Conservation (phyloP, 53 echinoderm and acorn worm genomes). For the Luidia sarsii region DNA sequence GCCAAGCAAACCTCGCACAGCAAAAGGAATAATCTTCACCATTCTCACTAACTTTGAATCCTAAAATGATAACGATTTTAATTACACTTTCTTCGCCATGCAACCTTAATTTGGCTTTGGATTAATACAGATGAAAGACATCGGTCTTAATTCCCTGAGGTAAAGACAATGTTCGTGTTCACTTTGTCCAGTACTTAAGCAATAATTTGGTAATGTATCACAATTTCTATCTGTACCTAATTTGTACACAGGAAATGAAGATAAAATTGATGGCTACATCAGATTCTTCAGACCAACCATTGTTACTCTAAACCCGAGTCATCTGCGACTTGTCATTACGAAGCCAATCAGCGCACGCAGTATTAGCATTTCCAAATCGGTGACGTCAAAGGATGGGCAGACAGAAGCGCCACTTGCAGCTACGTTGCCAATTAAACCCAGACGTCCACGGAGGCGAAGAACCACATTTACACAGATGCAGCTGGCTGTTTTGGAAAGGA, state of each 20-base stretch:
- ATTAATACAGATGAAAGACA: too few species aligned
- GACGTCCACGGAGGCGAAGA: constrained; percentile 76
- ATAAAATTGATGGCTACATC: constrained; percentile 16
- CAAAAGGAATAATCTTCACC: too few species aligned
- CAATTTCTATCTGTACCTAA: too few species aligned
- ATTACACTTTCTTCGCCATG: too few species aligned
- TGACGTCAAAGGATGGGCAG: constrained; percentile 4
- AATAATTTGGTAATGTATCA: too few species aligned
- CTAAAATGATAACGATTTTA: too few species aligned
- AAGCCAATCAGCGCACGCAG: constrained; percentile 21
- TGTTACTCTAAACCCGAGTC: constrained; percentile 22
- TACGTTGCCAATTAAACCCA: constrained; percentile 84
- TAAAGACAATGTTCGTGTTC: too few species aligned
- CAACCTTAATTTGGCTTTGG: too few species aligned
- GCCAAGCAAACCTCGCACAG: too few species aligned
- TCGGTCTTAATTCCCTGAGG: too few species aligned
- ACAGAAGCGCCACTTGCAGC: constrained; percentile 77
- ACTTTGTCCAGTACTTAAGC: too few species aligned
- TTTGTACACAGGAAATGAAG: constrained; percentile 28
- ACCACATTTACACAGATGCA: constrained; percentile 84
- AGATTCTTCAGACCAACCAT: constrained; percentile 54
- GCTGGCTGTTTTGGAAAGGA: constrained; percentile 73
- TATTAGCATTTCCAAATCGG: neutral
- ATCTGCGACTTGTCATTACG: constrained; percentile 10
- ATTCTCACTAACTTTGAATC: too few species aligned